Evolutionary conservation across 2,113 vertebrate genomes (phyloP).

Genomic region (Copsychus sechellarum): DNA sequence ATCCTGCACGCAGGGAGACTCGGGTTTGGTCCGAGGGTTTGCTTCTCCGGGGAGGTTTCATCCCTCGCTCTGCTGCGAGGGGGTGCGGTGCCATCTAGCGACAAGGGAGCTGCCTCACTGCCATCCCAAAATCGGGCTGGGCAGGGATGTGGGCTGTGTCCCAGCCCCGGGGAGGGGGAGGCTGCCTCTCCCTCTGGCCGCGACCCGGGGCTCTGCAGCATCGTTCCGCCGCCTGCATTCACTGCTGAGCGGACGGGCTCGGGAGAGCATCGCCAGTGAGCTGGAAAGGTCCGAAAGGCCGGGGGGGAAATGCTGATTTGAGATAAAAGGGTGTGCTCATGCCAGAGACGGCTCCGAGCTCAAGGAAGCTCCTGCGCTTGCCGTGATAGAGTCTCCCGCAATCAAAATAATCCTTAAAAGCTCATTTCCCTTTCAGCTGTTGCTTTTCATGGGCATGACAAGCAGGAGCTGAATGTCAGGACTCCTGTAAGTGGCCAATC

Average conservation of each 20-base stretch:
- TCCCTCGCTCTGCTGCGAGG: neutral
- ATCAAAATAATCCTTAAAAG: neutral
- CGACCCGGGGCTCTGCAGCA: neutral
- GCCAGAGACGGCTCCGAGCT: neutral
- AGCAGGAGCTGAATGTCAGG: neutral
- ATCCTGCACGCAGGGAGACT: fast-evolving
- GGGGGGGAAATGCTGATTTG: fast-evolving
- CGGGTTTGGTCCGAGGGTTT: fast-evolving
- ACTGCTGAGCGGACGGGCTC: neutral
- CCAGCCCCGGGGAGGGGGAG: neutral
- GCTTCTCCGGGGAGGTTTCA: fast-evolving
- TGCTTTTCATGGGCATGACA: neutral
- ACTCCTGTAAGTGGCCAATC: neutral
- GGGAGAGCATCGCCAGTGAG: neutral
- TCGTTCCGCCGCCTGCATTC: neutral
- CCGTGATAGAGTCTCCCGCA: neutral
- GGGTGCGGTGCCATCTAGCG: constrained; percentile 55
- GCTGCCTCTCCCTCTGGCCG: neutral
- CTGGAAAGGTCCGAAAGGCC: neutral
- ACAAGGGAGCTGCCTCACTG: fast-evolving
- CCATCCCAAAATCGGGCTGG: neutral
- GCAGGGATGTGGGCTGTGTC: fast-evolving
- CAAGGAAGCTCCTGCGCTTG: neutral
- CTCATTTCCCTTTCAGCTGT: neutral
- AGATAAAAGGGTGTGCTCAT: neutral